Evolutionary conservation across 2,888 invertebrate genomes (phyloP), one percentile per base, ranked within the genome.

Genomic region (Suillia variegata): DNA sequence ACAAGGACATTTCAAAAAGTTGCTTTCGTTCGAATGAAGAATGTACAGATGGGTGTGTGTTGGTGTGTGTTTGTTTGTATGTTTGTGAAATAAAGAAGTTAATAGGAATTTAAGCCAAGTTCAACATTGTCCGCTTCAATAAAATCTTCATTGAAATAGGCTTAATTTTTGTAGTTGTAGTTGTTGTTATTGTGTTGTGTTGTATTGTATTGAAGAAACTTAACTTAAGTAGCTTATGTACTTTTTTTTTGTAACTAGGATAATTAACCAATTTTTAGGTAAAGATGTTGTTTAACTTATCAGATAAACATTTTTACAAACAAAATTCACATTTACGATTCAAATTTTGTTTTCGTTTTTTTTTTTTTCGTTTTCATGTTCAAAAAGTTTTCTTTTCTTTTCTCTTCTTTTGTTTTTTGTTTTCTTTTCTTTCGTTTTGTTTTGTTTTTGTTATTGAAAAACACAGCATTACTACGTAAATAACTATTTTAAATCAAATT

Each of bases 401-500:
- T 63, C 50, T 63, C 66, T 63, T 50, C 42, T 33, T 60, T 59
- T 56, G 24, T 49, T 64, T 56, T 62, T 21, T 61, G 61, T 62
- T 63, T 59, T 54, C 13, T n/a, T n/a, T n/a, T n/a, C n/a, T n/a
- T n/a, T n/a, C n/a, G 47, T 63, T 61, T n/a, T 65, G 54, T 26
- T 58, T 62, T 63, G 71, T 58, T 62, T 63, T 71, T 62, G n/a
- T 79, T 79, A 79, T 79, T 79, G 79, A 77, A 79, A 78, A 78
- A 78, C 78, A 79, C 78, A 79, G 78, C 79, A 79, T 74, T 73
- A 69, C n/a, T n/a, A n/a, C n/a, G n/a, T n/a, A n/a, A n/a, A n/a
- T 34, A 56, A 52, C 20, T 31, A 17, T 70, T 69, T 58, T 51
- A 58, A 59, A 66, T 64, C 68, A 64, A 57, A 66, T 65, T 63